Percentiles rank a stretch among this genome's conserved stretches.
phyloP scores from a whole-genome alignment of 2,113 vertebrate species.

The Pitta sordida region DNA sequence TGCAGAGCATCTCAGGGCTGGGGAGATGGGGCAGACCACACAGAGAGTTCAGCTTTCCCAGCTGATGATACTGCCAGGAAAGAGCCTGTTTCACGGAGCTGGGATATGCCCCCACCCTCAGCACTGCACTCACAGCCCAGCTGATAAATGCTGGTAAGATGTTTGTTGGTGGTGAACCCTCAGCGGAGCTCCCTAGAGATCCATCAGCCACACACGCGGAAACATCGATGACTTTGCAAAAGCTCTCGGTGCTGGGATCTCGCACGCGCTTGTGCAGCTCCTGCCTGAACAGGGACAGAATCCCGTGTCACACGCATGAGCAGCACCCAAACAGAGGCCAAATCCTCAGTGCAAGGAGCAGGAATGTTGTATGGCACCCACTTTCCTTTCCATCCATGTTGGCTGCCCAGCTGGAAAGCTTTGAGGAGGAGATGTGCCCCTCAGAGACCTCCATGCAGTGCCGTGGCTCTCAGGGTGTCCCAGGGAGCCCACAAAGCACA shows the following conservation, averaged over 20 bases:
- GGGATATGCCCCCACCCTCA: not conserved
- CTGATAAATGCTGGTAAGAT: not conserved
- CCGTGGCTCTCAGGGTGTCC: not conserved
- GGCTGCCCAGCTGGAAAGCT: not conserved
- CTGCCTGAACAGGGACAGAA: not conserved
- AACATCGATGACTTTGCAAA: not conserved
- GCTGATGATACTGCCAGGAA: not conserved
- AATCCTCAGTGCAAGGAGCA: not conserved
- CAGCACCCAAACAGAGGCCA: rapidly evolving
- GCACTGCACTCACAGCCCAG: not conserved
- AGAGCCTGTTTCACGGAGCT: not conserved
- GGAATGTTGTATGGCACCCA: not conserved
- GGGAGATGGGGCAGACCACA: not conserved
- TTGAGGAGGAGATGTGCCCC: not conserved
- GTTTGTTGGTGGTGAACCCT: not conserved
- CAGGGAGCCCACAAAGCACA: not conserved
- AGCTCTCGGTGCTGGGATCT: rapidly evolving
- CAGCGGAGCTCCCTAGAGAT: not conserved
- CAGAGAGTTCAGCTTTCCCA: not conserved
- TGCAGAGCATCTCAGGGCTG: not conserved
- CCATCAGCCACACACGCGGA: not conserved
- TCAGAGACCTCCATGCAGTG: not conserved
- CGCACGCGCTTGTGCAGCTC: not conserved
- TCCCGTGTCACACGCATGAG: not conserved
- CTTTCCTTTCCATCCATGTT: not conserved